These are phyloP conservation scores for Lethenteron camtschaticum DNA, from an alignment of 2,113 vertebrate species.

Conservation along the genomic window DNA sequence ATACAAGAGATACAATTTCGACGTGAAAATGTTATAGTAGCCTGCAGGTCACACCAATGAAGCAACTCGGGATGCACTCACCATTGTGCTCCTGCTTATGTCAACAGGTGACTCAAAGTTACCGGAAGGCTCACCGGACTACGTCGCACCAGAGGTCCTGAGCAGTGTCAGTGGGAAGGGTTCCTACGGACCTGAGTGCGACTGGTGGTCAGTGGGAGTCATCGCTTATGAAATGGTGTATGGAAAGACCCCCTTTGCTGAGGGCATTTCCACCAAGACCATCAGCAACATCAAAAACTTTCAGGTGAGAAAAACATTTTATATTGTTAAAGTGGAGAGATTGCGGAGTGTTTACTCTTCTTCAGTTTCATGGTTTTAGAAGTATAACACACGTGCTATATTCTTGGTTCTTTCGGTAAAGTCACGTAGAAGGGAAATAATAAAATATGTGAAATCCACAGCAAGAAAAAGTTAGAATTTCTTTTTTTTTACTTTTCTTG, in stretches of 20 bases:
- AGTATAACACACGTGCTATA: too few relatives aligned
- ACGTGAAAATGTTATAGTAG: too few relatives aligned
- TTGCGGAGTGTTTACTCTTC: too few relatives aligned
- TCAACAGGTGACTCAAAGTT: conserved; percentile 34
- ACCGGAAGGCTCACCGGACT: conserved; percentile 57
- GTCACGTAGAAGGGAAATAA: too few relatives aligned
- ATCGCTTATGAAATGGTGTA: conserved; percentile 88
- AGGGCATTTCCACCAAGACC: conserved; percentile 50
- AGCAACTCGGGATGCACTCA: too few relatives aligned
- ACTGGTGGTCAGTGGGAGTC: conserved; percentile 91
- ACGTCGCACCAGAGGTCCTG: conserved; percentile 69
- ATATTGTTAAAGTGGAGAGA: too few relatives aligned
- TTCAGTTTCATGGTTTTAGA: too few relatives aligned
- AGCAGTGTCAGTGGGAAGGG: conserved; percentile 27
- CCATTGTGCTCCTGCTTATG: background rate
- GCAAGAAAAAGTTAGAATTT: too few relatives aligned
- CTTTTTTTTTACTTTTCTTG: too few relatives aligned
- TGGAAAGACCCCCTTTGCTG: conserved; percentile 49
- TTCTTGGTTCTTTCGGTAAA: too few relatives aligned
- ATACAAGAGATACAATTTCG: too few relatives aligned
- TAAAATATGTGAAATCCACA: too few relatives aligned
- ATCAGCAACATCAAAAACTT: conserved; percentile 79
- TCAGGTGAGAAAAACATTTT: conserved; percentile 29
- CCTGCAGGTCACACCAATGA: background rate
- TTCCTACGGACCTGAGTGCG: conserved; percentile 43